Percentiles rank a stretch among this genome's conserved stretches.
Conservation (phyloP, 2,888 invertebrate species). For the Mimas tiliae region DNA sequence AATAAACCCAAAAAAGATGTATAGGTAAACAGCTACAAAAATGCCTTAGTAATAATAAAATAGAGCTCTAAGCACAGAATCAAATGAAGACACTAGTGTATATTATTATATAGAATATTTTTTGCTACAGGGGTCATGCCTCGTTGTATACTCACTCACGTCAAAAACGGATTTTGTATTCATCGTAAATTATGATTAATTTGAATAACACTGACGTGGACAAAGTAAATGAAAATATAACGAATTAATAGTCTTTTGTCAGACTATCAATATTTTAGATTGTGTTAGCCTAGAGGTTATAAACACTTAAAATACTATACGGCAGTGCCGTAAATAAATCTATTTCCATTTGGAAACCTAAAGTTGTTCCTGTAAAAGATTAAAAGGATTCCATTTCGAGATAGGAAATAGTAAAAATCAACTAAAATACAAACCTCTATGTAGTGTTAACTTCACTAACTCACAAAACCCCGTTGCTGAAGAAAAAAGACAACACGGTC, state of each 20-base stretch:
- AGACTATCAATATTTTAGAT: too few species aligned
- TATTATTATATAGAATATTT: neutral
- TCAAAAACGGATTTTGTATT: slow-evolving; percentile 34
- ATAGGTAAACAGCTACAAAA: neutral
- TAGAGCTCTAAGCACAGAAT: neutral
- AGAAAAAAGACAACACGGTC: slow-evolving; percentile 33
- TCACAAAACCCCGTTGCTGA: slow-evolving; percentile 39
- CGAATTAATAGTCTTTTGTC: too few species aligned
- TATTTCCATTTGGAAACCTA: too few species aligned
- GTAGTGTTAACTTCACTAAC: slow-evolving; percentile 43
- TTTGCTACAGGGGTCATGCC: neutral
- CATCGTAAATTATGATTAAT: slow-evolving; percentile 48
- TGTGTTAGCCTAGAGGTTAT: too few species aligned
- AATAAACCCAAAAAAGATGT: neutral
- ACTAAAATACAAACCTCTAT: neutral
- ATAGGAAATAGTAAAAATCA: neutral
- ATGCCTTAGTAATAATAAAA: neutral
- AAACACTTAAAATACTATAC: too few species aligned
- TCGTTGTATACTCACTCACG: slow-evolving; percentile 25
- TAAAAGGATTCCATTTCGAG: neutral
- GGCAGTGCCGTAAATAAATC: too few species aligned
- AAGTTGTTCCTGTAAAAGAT: too few species aligned
- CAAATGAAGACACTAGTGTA: neutral
- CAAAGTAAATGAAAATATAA: slow-evolving; percentile 27
- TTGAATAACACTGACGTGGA: slow-evolving; percentile 40